Evolutionary conservation across 2,113 vertebrate genomes (phyloP), one percentile per base, ranked within the genome.

Genomic region (Oncorhynchus mykiss): DNA sequence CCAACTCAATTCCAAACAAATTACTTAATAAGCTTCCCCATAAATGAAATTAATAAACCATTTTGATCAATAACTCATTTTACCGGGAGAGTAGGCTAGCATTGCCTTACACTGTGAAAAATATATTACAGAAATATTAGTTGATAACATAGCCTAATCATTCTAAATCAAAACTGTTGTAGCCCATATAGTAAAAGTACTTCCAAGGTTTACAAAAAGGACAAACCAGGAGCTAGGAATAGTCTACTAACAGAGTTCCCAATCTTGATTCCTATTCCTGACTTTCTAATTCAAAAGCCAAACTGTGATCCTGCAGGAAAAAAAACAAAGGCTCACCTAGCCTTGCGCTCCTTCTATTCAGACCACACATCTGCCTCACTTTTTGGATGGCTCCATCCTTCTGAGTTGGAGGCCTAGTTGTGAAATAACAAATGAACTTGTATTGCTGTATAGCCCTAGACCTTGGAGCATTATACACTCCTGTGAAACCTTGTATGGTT

Each of bases 361-460:
- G 29, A 62, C 4, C 14, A 54, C 22, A 49, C 18, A 48, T 25
- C 60, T 67, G 45, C 12, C 27, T 27, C 20, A 25, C 20, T 18
- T 16, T 48, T 78, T 70, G 54, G 11, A 4, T 39, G 39, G 39
- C 39, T 45, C 8, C 39, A 45, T 45, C 39, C 8, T 11, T 45
- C 39, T 45, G 39, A 45, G 39, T 45, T 45, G 39, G 9, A 45
- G 39, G 39, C 8, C 8, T 45, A 45, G 45, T 59, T 9, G 68
- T 67, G 68, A 81, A 77, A 77, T 75, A 75, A 79, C 67, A 79
- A 75, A 83, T 86, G 57, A 79, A 77, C 66, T 71, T 83, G 77
- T 81, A 81, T 81, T 59, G 51, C 54, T 48, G 69, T 67, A 73
- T 68, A 72, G 72, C 74, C 70, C 5, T 24, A 66, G 64, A 73